Base-by-base conservation (phyloP, 35 echinoderm and acorn worm genomes). In the Acanthaster planci region DNA sequence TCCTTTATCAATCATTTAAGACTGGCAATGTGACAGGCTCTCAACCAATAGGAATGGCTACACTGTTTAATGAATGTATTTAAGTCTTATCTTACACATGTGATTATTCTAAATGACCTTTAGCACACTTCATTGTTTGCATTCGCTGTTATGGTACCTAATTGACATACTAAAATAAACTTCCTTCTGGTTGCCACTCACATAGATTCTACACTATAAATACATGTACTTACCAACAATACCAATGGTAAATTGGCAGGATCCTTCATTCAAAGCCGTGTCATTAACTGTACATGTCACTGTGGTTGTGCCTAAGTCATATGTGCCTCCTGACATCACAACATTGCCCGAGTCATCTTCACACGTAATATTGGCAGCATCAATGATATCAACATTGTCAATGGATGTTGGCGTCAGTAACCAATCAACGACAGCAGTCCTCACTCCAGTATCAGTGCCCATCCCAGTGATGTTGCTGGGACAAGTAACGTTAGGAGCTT, bases 231-330 rank as follows among this genome's bases (percentile, higher is more conserved):
- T 22, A 68, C 60, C 60, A 12, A 27, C 23, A 22, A 68, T 26
- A 31, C 19, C 29, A 26, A 68, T 68, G 60, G 60, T 68, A 22
- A 68, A 68, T 26, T 68, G 60, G 22, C 23, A 26, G 1, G 27
- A 31, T 34, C 21, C 18, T 35, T 35, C 60, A 27, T 68, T 68
- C 29, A 12, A 29, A 10, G 7, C 34, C 9, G 60, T 1, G 8
- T 68, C 60, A 34, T 5, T 68, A 27, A 34, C 60, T 68, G 19
- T 68, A 26, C 60, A 68, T 68, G 60, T 68, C 23, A 68, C 60
- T 7, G 60, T 68, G 9, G 60, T 68, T 26, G 8, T 7, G 60
- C 60, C 60, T 12, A 68, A 18, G 1, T 18, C 18, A 15, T 10
- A 68, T 8, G 1, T 68, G 64, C 34, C 64, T 31, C 64, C 64